phyloP scores from a whole-genome alignment of 2,797 vertebrate genomes.

The Hydrocynus forskahlii region DNA sequence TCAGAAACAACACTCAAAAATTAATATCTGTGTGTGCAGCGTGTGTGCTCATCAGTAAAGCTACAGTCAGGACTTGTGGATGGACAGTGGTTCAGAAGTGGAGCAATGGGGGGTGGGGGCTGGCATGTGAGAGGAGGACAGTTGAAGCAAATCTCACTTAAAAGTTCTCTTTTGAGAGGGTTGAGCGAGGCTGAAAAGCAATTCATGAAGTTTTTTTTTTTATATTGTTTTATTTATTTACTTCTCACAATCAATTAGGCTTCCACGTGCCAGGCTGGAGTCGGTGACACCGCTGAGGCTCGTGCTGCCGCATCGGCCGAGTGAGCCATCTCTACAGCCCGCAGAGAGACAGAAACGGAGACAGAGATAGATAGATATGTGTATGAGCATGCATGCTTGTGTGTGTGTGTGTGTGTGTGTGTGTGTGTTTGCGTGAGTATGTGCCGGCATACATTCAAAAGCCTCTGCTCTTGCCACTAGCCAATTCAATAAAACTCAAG shows the following conservation, averaged over 20 bases:
- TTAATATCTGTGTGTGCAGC: not conserved
- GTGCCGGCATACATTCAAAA: slow-evolving; percentile 42
- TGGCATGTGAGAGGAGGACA: too few species aligned
- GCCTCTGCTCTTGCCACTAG: slow-evolving; percentile 26
- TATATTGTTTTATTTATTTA: not conserved
- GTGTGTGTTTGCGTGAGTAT: not conserved
- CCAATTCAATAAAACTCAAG: slow-evolving; percentile 35
- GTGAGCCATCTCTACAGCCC: slow-evolving; percentile 29
- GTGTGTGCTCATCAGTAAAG: too few species aligned
- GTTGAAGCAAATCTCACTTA: not conserved
- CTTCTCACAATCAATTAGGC: not conserved
- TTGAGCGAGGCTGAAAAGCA: not conserved
- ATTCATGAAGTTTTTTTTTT: not conserved
- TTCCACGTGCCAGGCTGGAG: not conserved
- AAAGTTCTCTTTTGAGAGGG: not conserved
- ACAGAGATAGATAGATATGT: not conserved
- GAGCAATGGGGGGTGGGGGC: too few species aligned
- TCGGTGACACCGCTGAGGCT: not conserved
- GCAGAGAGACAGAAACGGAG: not conserved
- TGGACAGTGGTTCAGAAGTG: too few species aligned
- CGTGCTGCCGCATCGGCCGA: slow-evolving; percentile 11
- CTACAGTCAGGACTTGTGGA: too few species aligned
- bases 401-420: not conserved
- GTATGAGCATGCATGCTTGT: too few species aligned
- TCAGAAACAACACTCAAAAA: not conserved